These are phyloP conservation scores for Phoenicopterus ruber DNA, from an alignment of 2,113 vertebrate species.

Conservation along the genomic window DNA sequence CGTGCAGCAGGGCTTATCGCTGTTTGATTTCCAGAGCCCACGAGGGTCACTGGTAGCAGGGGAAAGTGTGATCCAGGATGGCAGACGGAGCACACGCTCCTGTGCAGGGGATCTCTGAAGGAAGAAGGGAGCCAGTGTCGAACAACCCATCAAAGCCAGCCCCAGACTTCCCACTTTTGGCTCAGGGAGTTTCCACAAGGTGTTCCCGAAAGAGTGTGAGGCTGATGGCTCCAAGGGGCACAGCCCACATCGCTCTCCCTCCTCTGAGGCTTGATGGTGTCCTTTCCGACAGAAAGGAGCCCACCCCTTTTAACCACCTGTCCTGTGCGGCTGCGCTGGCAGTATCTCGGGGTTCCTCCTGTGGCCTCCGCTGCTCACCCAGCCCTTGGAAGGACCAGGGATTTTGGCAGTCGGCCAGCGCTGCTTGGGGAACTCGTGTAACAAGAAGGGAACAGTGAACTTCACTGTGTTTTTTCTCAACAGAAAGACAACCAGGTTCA, in stretches of 20 bases:
- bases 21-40: background rate
- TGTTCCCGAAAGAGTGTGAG: fast-evolving
- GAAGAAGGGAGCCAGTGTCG: background rate
- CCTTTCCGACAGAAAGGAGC: background rate
- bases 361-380: background rate
- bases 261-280: background rate
- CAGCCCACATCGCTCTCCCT: fast-evolving
- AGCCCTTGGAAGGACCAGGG: background rate
- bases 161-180: background rate
- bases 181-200: background rate
- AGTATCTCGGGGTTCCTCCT: background rate
- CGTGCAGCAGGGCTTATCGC: background rate
- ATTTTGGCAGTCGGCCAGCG: fast-evolving
- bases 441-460: background rate
- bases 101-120: background rate
- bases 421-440: background rate
- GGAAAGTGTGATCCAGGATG: background rate
- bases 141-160: background rate
- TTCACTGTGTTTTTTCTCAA: background rate
- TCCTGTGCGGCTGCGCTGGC: background rate
- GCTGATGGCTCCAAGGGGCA: background rate
- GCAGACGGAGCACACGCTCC: background rate
- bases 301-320: background rate
- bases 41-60: background rate
- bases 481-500: background rate